Conservation (phyloP, 2,888 invertebrate genomes). For the Amiota minor region DNA sequence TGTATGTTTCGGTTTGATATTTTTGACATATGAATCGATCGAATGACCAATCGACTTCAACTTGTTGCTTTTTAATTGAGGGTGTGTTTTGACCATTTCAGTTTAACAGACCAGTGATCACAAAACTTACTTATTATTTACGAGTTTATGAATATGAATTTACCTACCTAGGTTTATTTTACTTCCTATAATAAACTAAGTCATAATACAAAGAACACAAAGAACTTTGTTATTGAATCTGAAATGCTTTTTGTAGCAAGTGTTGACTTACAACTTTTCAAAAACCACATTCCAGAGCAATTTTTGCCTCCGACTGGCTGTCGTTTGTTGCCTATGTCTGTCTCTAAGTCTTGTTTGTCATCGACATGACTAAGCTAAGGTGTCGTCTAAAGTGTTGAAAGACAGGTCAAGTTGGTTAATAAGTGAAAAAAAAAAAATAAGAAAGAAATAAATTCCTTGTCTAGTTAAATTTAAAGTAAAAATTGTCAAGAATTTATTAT, state of each 20-base stretch:
- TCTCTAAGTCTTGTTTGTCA: too few species aligned
- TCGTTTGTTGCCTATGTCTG: too few species aligned
- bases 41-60: too few species aligned
- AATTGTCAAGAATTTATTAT: too few species aligned
- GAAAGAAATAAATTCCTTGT: neutral
- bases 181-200: too few species aligned
- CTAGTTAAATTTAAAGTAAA: too few species aligned
- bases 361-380: too few species aligned
- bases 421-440: neutral
- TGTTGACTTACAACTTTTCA: constrained; percentile 7
- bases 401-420: constrained; percentile 4
- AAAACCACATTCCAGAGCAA: constrained; percentile 19
- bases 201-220: too few species aligned
- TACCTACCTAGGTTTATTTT: too few species aligned
- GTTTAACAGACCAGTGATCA: neutral
- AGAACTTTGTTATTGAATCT: too few species aligned
- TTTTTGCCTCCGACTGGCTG: neutral
- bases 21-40: neutral
- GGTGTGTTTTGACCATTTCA: constrained; percentile 11
- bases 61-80: constrained; percentile 8
- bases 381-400: neutral
- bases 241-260: too few species aligned
- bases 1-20: neutral
- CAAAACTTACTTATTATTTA: neutral
- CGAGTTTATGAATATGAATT: too few species aligned